These are phyloP conservation scores for Pelusios castaneus DNA, from an alignment of 2,113 vertebrate genomes.

Conservation along the genomic window DNA sequence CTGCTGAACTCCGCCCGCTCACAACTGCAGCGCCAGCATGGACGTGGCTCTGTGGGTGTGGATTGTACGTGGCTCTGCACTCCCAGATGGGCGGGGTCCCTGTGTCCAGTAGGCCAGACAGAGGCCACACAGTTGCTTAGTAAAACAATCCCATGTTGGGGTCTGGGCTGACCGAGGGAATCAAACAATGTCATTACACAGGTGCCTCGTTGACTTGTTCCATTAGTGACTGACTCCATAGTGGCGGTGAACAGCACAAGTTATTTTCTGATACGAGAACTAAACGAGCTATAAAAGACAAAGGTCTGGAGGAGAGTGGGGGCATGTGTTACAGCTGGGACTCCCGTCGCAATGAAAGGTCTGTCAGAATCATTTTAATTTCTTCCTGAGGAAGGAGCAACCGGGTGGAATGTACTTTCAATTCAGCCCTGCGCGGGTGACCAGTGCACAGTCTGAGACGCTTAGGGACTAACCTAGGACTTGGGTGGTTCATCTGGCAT, in stretches of 20 bases:
- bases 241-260: not conserved
- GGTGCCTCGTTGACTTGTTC: not conserved
- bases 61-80: not conserved
- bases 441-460: not conserved
- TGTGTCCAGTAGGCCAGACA: not conserved
- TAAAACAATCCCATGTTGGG: not conserved
- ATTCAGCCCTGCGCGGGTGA: not conserved
- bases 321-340: not conserved
- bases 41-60: no score
- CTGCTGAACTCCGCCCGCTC: not conserved
- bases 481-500: not conserved
- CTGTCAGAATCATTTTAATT: not conserved
- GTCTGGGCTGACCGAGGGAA: not conserved
- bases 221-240: not conserved
- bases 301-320: not conserved
- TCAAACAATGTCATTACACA: not conserved
- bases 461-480: not conserved
- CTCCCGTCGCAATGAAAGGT: not conserved
- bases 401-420: not conserved
- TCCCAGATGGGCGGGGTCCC: not conserved
- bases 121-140: not conserved
- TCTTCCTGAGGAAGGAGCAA: not conserved
- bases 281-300: not conserved
- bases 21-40: not conserved
- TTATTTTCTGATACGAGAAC: not conserved